phyloP scores from a whole-genome alignment of 2,113 vertebrate species.

The Hippocampus comes region DNA sequence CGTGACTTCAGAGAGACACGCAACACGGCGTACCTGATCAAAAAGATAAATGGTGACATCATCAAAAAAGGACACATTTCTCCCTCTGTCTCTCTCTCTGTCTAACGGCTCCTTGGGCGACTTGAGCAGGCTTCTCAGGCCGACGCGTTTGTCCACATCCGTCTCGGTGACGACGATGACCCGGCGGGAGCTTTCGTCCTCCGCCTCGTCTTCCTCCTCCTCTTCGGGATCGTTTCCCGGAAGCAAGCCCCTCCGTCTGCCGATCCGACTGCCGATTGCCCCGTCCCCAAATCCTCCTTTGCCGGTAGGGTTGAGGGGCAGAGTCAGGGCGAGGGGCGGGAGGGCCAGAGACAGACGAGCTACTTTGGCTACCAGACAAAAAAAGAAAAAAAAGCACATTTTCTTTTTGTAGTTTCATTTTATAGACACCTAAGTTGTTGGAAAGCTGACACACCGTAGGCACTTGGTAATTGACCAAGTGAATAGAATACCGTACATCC shows the following conservation, averaged over 20 bases:
- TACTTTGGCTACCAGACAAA: constrained; percentile 76
- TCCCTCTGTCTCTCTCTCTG: constrained; percentile 80
- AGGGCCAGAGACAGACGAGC: constrained; percentile 86
- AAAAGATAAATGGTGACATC: constrained; percentile 91
- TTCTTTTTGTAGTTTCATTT: neutral
- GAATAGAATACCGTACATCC: too few species aligned
- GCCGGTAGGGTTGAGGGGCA: constrained; percentile 74
- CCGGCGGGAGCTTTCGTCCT: constrained; percentile 75
- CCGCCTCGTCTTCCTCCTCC: constrained; percentile 83
- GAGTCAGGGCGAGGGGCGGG: constrained; percentile 81
- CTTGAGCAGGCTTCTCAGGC: constrained; percentile 85
- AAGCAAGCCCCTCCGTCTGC: constrained; percentile 71
- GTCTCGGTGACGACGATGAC: constrained; percentile 87
- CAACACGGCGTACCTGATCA: constrained; percentile 78
- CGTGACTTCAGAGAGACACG: neutral
- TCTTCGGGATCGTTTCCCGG: constrained; percentile 74
- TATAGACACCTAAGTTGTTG: neutral
- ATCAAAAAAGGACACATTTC: constrained; percentile 84
- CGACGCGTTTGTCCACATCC: constrained; percentile 81
- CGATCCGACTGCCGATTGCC: constrained; percentile 65
- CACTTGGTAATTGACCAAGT: neutral
- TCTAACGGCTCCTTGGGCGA: constrained; percentile 83
- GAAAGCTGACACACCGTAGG: neutral
- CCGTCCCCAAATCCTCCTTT: constrained; percentile 80
- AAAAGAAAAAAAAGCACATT: neutral